Base-by-base conservation (phyloP, 1,140 invertebrate genomes). In the Temnothorax longispinosus region DNA sequence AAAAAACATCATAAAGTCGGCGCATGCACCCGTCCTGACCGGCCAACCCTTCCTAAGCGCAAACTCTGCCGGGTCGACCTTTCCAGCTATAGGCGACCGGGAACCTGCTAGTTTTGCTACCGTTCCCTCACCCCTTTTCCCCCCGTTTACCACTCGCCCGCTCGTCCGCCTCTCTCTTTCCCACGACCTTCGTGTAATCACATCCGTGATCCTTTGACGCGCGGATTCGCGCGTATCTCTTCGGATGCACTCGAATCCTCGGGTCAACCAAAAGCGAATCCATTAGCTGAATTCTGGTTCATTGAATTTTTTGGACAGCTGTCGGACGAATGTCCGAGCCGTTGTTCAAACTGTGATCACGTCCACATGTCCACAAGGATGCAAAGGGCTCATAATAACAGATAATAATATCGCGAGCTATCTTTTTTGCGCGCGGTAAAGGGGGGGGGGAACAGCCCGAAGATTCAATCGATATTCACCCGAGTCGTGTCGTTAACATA, bases 1-100 rank as follows among this genome's bases (percentile, higher is more conserved):
- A 92, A 92, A 92, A 92, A 92, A 92, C 89, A 90, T 92, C 89
- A 92, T 92, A 89, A 91, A 89, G 89, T 92, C 80, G 80, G 32
- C 47, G 89, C 84, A 86, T 62, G 75, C 75, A 72, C 72, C 41
- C 78, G 54, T 85, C 35, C 15, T 64, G 7, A 47, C 80, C 58
- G 38, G 52, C 80, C 58, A 41, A 18, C 64, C 67, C 52, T 54
- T 54, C 18, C 52, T 3, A n/a, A 54, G 52, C 52, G 5, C 18
- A 4, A 54, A 54, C 52, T 54, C 52, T n/a, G 52, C 18, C 52
- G 35, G 54, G 21, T 50, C 69, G 62, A 82, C 80, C 56, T 85
- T 60, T 90, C 62, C 77, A 62, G 50, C 77, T 69, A 74, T 27
- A 58, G 74, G 27, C 62, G 18, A 77, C 56, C 52, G 4, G 54